These are phyloP conservation scores for Tylochromis polylepis DNA, from an alignment of 2,113 vertebrate species.

Conservation along the genomic window DNA sequence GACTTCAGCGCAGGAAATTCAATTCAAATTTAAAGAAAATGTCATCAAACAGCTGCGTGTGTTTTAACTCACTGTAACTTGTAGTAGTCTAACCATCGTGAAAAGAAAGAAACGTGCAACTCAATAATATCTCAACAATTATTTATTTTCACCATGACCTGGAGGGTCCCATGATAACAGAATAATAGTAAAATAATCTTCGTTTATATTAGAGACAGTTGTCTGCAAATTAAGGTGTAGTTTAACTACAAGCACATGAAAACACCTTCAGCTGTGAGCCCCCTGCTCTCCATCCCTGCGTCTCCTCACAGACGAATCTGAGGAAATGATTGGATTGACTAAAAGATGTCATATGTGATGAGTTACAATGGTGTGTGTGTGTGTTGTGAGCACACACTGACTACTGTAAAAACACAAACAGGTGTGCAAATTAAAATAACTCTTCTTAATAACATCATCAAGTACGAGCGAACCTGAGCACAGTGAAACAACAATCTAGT, in stretches of 20 bases:
- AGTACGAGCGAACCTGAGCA: neutral
- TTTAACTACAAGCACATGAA: neutral
- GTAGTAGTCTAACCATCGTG: neutral
- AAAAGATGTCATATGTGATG: neutral
- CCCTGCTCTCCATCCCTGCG: neutral
- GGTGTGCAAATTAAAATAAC: neutral
- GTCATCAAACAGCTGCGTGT: neutral
- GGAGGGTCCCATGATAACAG: neutral
- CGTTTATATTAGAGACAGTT: neutral
- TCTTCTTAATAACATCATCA: no score
- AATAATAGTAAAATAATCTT: neutral
- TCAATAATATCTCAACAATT: neutral
- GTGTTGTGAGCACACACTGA: neutral
- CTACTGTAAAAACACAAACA: neutral
- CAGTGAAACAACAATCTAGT: neutral
- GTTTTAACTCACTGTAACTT: neutral
- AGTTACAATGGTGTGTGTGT: accelerated
- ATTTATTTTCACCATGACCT: neutral
- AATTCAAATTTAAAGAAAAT: neutral
- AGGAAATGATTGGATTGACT: neutral
- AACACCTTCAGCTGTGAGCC: neutral
- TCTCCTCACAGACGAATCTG: neutral
- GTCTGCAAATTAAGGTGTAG: neutral
- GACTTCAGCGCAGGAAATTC: neutral
- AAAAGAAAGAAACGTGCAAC: neutral